These are phyloP conservation scores for Eupithecia subfuscata DNA, from an alignment of 2,888 invertebrate species.

Conservation along the genomic window DNA sequence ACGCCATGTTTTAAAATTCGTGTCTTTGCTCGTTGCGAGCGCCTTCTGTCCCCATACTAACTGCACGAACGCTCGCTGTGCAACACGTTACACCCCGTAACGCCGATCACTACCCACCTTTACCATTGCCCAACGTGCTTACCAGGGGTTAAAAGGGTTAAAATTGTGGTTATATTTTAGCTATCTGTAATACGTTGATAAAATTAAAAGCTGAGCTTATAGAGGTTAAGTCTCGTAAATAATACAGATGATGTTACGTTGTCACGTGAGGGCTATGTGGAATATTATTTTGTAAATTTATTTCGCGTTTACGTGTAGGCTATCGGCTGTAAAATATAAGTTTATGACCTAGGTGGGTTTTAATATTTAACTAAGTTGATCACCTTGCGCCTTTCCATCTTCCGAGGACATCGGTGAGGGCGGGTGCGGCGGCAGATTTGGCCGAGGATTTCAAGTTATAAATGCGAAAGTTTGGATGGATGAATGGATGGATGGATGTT, in stretches of 20 bases:
- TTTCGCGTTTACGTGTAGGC: background rate
- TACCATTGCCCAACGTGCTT: background rate
- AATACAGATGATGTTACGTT: slow-evolving; percentile 14
- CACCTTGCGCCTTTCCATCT: too few relatives aligned
- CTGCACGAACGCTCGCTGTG: too few relatives aligned
- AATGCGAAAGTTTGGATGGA: too few relatives aligned
- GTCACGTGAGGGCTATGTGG: slow-evolving; percentile 22
- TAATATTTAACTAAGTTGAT: background rate
- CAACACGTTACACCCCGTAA: too few relatives aligned
- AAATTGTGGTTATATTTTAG: background rate
- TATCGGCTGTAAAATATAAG: background rate
- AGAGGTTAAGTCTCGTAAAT: slow-evolving; percentile 12
- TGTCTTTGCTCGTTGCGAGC: too few relatives aligned
- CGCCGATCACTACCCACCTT: background rate
- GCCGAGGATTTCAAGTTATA: too few relatives aligned
- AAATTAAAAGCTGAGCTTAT: slow-evolving; percentile 25
- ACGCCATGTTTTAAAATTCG: too few relatives aligned
- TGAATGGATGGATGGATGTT: too few relatives aligned
- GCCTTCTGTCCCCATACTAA: too few relatives aligned
- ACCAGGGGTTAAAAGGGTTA: slow-evolving; percentile 3
- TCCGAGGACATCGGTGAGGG: too few relatives aligned
- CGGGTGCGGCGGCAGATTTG: too few relatives aligned
- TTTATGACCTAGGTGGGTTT: background rate
- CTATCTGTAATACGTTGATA: slow-evolving; percentile 3
- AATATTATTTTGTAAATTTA: slow-evolving; percentile 22